phyloP scores from a whole-genome alignment of 2,797 vertebrate genomes.

The Pseudomugil tenellus region DNA sequence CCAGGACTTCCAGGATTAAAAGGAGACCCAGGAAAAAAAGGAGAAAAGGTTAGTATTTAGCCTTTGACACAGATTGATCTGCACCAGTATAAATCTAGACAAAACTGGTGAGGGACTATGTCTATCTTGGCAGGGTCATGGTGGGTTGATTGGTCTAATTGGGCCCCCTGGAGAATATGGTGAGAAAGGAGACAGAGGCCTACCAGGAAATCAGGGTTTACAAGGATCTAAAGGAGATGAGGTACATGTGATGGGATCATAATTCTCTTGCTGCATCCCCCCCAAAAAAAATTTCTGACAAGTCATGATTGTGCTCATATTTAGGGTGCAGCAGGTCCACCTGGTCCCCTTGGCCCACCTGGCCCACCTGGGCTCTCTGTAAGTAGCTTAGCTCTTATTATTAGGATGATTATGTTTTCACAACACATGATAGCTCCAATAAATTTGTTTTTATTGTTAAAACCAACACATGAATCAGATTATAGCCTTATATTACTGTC shows the following conservation, averaged over 20 bases:
- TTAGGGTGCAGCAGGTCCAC: constrained; percentile 82
- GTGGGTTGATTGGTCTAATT: constrained; percentile 89
- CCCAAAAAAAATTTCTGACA: constrained; percentile 15
- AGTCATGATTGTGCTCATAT: constrained; percentile 33
- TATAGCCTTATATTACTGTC: neutral
- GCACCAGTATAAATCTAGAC: constrained; percentile 1
- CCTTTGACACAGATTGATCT: neutral
- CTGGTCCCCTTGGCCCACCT: constrained; percentile 86
- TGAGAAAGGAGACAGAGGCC: constrained; percentile 92
- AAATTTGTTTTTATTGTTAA: neutral
- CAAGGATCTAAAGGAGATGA: constrained; percentile 88
- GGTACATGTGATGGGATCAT: constrained; percentile 67
- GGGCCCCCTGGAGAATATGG: constrained; percentile 91
- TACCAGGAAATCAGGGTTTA: constrained; percentile 87
- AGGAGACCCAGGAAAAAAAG: constrained; percentile 89
- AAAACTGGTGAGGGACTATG: constrained; percentile 21
- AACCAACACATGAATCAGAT: neutral
- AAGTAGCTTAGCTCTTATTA: constrained; percentile 64
- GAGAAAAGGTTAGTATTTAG: constrained; percentile 88
- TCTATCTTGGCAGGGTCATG: constrained; percentile 86
- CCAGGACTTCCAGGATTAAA: constrained; percentile 90
- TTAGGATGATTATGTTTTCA: neutral
- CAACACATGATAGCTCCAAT: neutral
- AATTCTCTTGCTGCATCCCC: neutral
- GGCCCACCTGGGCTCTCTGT: constrained; percentile 87